These are phyloP conservation scores for Dreissena rostriformis DNA, from an alignment of 1,140 invertebrate species.

Conservation along the genomic window DNA sequence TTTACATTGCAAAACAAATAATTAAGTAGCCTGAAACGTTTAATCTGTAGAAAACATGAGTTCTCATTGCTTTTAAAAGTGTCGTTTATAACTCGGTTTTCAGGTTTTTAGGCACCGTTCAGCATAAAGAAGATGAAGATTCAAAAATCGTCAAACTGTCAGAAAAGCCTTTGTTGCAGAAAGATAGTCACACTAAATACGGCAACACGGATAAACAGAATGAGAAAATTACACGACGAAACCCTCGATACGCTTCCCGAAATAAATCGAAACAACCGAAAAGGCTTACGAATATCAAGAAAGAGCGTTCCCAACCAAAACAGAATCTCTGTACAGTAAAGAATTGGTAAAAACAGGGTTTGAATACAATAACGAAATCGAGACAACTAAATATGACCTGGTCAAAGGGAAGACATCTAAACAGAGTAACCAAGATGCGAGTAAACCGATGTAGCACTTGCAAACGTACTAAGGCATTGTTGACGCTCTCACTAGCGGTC, in stretches of 20 bases:
- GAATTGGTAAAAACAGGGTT: constrained; percentile 21
- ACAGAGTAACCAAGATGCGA: neutral
- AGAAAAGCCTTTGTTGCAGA: constrained; percentile 6
- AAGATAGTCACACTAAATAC: neutral
- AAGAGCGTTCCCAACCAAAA: neutral
- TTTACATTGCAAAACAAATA: neutral
- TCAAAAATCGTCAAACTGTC: neutral
- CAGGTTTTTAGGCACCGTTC: neutral
- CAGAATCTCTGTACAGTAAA: neutral
- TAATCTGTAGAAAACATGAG: no score
- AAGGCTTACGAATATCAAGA: neutral
- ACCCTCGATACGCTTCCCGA: neutral
- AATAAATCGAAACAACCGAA: constrained; percentile 7
- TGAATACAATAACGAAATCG: neutral
- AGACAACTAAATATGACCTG: neutral
- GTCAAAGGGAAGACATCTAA: neutral
- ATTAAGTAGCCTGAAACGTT: no score
- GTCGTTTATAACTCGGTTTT: neutral
- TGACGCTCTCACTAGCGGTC: constrained; percentile 55
- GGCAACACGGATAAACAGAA: neutral
- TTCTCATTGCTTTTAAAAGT: no score
- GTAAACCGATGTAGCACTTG: constrained; percentile 50
- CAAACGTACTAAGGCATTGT: constrained; percentile 49
- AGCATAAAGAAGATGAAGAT: neutral
- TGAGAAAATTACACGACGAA: neutral